Percentiles rank a stretch among this genome's conserved stretches.
These are phyloP conservation scores for Pseudonaja textilis DNA, from an alignment of 2,113 vertebrate genomes.

Conservation along the genomic window DNA sequence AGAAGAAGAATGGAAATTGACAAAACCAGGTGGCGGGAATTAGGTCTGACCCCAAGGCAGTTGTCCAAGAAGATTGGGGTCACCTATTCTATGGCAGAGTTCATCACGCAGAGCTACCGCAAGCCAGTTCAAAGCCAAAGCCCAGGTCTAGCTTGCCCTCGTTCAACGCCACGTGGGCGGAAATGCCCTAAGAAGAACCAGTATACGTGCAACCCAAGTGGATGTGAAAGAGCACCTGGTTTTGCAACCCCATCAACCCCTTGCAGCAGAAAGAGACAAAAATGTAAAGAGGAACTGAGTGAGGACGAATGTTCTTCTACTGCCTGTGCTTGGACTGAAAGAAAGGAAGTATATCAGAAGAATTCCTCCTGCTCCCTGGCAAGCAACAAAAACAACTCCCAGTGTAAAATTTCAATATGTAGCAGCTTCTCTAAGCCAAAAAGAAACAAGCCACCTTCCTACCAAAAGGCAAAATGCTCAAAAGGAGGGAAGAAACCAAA, in stretches of 20 bases:
- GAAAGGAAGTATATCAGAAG: background rate
- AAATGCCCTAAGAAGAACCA: background rate
- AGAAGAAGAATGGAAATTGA: background rate
- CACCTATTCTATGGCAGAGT: constrained; percentile 7
- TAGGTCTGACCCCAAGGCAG: constrained; percentile 16
- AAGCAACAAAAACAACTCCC: background rate
- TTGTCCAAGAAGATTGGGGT: constrained; percentile 22
- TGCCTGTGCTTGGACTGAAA: background rate
- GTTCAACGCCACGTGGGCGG: background rate
- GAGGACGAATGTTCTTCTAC: background rate
- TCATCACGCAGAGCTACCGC: constrained; percentile 12
- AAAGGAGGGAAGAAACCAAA: background rate
- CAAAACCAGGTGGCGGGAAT: constrained; percentile 17
- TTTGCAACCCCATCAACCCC: background rate
- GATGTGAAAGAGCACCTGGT: background rate
- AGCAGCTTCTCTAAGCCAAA: no score
- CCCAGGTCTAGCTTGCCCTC: background rate
- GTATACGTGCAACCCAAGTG: background rate
- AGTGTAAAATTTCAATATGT: background rate
- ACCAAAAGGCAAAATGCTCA: background rate
- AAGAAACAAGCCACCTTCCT: no score
- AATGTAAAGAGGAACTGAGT: background rate
- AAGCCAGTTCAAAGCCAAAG: background rate
- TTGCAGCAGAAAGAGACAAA: background rate
- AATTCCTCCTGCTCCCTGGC: background rate